phyloP scores from a whole-genome alignment of 2,888 invertebrate genomes.

The Brachyptera risi region DNA sequence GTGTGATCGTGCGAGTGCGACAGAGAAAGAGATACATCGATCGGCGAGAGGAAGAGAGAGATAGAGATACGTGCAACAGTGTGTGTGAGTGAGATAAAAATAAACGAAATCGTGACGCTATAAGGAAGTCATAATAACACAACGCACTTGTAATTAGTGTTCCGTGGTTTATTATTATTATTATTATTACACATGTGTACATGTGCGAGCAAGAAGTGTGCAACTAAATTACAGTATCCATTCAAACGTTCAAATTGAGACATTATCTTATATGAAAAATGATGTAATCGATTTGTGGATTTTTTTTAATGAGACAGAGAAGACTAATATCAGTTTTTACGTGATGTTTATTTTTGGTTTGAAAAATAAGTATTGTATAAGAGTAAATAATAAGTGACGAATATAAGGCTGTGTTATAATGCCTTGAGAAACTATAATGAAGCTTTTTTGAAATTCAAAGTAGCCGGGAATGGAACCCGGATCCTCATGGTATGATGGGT shows the following conservation, averaged over 20 bases:
- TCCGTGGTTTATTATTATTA: neutral
- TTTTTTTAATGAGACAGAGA: too few species aligned
- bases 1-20: neutral
- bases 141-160: slow-evolving; percentile 24
- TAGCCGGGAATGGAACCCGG: too few species aligned
- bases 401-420: too few species aligned
- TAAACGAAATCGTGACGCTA: slow-evolving; percentile 21
- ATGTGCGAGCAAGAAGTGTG: neutral
- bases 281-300: too few species aligned
- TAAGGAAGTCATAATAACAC: slow-evolving; percentile 19
- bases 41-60: neutral
- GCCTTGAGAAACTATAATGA: too few species aligned
- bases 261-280: neutral
- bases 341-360: too few species aligned
- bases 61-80: neutral
- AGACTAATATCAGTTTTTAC: too few species aligned
- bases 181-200: slow-evolving; percentile 10
- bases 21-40: neutral
- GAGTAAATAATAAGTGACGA: too few species aligned
- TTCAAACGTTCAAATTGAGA: neutral
- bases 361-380: too few species aligned
- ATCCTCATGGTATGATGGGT: too few species aligned
- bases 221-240: neutral
- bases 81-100: neutral
- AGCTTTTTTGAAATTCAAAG: too few species aligned